Evolutionary conservation across 2,797 vertebrate genomes (phyloP).

Genomic region (Hozukius guyotensis): DNA sequence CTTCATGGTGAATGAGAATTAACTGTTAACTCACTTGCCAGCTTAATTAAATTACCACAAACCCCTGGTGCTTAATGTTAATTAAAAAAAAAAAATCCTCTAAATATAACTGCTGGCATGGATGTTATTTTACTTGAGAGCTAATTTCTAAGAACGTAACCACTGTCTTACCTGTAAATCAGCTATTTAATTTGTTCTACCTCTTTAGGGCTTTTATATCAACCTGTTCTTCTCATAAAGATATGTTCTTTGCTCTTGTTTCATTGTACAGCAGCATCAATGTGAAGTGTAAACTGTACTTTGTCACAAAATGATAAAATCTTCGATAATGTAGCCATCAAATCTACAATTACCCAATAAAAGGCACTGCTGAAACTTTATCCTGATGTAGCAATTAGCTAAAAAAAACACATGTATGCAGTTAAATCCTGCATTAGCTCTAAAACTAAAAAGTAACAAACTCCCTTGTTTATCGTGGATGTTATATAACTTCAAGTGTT

Average conservation of each 20-base stretch:
- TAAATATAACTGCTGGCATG: background rate
- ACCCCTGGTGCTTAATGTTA: background rate
- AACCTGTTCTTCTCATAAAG: background rate
- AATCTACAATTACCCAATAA: background rate
- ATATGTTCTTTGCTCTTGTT: background rate
- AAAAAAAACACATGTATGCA: background rate
- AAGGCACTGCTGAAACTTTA: background rate
- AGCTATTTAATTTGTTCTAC: background rate
- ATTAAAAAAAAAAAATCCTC: conserved; percentile 1
- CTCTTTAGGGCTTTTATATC: background rate
- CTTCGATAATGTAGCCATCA: background rate
- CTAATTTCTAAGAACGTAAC: background rate
- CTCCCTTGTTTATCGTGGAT: background rate
- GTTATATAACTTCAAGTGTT: background rate
- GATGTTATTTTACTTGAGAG: background rate
- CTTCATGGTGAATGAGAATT: background rate
- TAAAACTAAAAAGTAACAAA: background rate
- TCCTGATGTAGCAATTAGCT: background rate
- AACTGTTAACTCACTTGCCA: background rate
- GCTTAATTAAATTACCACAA: conserved; percentile 24
- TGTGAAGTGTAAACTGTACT: background rate
- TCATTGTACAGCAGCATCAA: background rate
- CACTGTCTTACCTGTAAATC: background rate
- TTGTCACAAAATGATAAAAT: background rate
- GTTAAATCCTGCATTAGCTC: background rate